These are phyloP conservation scores for Trissolcus basalis DNA, from an alignment of 1,140 invertebrate species.

Conservation along the genomic window DNA sequence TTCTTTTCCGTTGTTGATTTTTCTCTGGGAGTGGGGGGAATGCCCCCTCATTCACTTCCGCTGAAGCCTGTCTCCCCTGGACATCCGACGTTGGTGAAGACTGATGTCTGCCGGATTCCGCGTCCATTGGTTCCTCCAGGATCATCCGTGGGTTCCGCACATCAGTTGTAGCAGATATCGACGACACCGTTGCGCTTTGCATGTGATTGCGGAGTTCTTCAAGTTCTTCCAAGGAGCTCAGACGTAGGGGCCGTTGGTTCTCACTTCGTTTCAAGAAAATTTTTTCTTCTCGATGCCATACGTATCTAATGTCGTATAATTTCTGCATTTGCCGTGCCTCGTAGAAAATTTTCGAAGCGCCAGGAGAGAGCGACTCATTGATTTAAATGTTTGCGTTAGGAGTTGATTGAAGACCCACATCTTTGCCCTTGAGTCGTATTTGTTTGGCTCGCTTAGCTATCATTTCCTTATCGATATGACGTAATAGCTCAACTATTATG, in stretches of 20 bases:
- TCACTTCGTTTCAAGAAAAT: constrained; percentile 7
- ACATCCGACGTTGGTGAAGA: too few relatives aligned
- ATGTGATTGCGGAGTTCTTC: not conserved
- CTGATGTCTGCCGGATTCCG: too few relatives aligned
- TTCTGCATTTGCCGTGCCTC: constrained; percentile 3
- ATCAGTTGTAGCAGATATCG: too few relatives aligned
- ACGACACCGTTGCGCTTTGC: too few relatives aligned
- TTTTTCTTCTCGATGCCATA: not conserved
- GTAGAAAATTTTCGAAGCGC: not conserved
- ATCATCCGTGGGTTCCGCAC: too few relatives aligned
- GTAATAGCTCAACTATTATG: constrained; percentile 1
- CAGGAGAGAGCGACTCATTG: constrained; percentile 7
- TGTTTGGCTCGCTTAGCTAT: constrained; percentile 2
- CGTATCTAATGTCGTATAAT: constrained; percentile 1
- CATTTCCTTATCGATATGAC: constrained; percentile 1
- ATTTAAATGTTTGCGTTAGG: constrained; percentile 3
- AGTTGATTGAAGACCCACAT: not conserved
- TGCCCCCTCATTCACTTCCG: too few relatives aligned
- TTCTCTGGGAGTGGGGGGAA: too few relatives aligned
- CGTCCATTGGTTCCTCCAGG: too few relatives aligned
- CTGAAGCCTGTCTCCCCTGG: too few relatives aligned
- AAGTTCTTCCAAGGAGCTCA: constrained; percentile 1
- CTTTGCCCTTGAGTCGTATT: constrained; percentile 1
- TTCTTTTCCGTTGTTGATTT: too few relatives aligned
- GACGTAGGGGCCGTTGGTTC: not conserved